Conservation (phyloP, 2,888 invertebrate species). For the Heteromyza rotundicornis region DNA sequence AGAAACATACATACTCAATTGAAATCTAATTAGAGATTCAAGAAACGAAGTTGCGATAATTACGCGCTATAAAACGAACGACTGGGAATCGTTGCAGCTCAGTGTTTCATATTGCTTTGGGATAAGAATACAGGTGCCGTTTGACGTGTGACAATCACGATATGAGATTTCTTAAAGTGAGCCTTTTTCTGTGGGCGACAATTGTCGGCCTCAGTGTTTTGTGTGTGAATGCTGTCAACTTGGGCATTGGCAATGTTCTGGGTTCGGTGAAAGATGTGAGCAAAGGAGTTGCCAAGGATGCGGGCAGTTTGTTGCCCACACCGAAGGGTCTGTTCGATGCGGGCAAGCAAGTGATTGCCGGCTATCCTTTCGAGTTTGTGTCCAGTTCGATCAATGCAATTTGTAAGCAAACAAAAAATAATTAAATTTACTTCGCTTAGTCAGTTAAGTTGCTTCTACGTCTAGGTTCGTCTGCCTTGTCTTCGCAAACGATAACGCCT, state of each 20-base stretch:
- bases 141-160: no score
- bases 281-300: slow-evolving; percentile 38
- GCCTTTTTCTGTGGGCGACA: not conserved
- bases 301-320: slow-evolving; percentile 41
- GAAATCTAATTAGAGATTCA: no score
- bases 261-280: slow-evolving; percentile 40
- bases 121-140: no score
- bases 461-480: slow-evolving; percentile 54
- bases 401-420: slow-evolving; percentile 44
- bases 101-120: not conserved
- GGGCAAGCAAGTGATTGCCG: slow-evolving; percentile 56
- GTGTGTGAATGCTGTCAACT: slow-evolving; percentile 3
- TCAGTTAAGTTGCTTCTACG: not conserved
- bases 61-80: no score
- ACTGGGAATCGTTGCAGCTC: not conserved
- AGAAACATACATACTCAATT: no score
- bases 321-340: slow-evolving; percentile 47
- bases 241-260: slow-evolving; percentile 36
- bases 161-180: no score
- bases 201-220: not conserved
- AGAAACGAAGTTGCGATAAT: no score
- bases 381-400: slow-evolving; percentile 49
- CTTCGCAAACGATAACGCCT: slow-evolving; percentile 44
- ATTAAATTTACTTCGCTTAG: not conserved
- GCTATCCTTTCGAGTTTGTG: slow-evolving; percentile 56